Evolutionary conservation across 1,140 invertebrate species (phyloP), one percentile per base, ranked within the genome.

Genomic region (Palaemon carinicauda): DNA sequence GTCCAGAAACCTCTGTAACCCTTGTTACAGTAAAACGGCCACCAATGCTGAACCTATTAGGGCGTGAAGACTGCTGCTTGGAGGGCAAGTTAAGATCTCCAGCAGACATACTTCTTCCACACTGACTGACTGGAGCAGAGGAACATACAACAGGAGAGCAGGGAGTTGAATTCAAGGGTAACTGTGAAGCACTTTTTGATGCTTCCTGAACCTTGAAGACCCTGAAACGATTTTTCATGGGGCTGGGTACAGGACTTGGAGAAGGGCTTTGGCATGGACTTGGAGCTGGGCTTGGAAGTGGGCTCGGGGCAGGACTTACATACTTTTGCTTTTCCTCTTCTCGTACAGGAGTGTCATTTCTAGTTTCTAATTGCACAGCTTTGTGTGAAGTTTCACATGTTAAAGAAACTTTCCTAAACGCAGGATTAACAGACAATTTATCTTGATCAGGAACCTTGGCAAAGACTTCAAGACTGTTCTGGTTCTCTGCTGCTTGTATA

Each of bases 231-330:
- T 89, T 89, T 50, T 87, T 89, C 14, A 82, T 81, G 53, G 89
- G 89, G 71, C 89, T 89, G 31, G 89, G 86, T 14, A 89, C 83
- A 27, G 89, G 89, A 87, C 87, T 88, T 52, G 88, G 84, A 71
- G 79, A 90, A 56, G 90, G 89, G 41, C 90, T 90, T 1, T 90
- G 90, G 82, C 93, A 92, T 29, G 95, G 94, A 91, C 93, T 94
- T 84, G 94, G 94, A 86, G 94, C 93, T 29, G 95, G 95, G 53
- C 94, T 94, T 77, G 94, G 93, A 86, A 94, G 93, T 73, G 94
- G 95, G 89, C 93, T 94, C 31, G 95, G 94, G 75, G 93, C 93
- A 65, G 95, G 94, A 79, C 94, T 95, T 83, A 94, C 93, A 21
- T 89, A 89, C 83, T 95, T 92, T 41, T 93, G 92, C 56, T 93